Conservation (phyloP, 2,888 invertebrate genomes). For the Eristalis arbustorum region DNA sequence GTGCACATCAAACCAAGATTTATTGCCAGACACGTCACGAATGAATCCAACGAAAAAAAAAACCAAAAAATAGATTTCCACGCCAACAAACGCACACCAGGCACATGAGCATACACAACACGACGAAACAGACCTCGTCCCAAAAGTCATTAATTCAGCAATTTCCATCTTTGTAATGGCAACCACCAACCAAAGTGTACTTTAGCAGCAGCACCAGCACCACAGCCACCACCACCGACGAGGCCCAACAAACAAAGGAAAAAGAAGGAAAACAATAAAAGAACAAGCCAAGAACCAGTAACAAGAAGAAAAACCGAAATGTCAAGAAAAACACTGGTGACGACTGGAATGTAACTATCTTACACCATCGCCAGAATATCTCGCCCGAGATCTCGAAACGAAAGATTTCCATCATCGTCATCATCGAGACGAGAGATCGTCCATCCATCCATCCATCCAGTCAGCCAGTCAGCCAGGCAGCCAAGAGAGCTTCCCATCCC, state of each 20-base stretch:
- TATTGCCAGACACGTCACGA: constrained; percentile 43
- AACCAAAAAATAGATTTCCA: background rate
- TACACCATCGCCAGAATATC: constrained; percentile 70
- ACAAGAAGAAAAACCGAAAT: constrained; percentile 39
- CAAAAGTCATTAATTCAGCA: constrained; percentile 64
- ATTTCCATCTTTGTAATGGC: constrained; percentile 69
- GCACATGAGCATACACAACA: background rate
- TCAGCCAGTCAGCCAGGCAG: background rate
- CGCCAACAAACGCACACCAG: constrained; percentile 3
- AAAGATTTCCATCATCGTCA: constrained; percentile 45
- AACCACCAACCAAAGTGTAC: constrained; percentile 41
- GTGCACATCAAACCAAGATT: constrained; percentile 48
- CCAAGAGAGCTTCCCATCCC: background rate
- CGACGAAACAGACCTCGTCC: background rate
- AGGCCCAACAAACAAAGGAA: background rate
- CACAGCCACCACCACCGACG: background rate
- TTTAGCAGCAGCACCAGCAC: background rate
- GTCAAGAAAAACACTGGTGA: constrained; percentile 67
- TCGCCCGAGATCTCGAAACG: constrained; percentile 62
- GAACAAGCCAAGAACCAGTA: constrained; percentile 7
- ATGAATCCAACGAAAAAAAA: background rate
- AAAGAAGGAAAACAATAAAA: constrained; percentile 21
- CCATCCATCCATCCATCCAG: background rate
- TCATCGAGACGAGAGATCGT: background rate
- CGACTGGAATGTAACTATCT: constrained; percentile 70